phyloP scores from a whole-genome alignment of 2,888 invertebrate species.

The Euphydryas editha region DNA sequence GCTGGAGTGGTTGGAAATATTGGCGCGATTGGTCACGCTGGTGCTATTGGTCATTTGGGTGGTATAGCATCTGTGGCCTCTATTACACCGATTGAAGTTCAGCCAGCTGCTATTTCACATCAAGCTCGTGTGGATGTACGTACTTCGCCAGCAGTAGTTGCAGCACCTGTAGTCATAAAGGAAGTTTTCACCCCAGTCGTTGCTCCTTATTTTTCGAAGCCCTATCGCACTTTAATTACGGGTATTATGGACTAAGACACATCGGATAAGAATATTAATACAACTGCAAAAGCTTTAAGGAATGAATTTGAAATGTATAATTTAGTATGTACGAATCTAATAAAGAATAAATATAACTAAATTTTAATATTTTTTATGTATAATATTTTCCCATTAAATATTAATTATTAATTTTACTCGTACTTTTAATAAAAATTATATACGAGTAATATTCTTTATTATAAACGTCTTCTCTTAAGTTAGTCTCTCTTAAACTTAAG shows the following conservation, averaged over 20 bases:
- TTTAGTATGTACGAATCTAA: neutral
- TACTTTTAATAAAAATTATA: too few relatives aligned
- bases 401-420: too few relatives aligned
- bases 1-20: neutral
- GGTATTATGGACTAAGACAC: conserved; percentile 50
- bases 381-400: too few relatives aligned
- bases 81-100: conserved; percentile 50
- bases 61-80: conserved; percentile 20
- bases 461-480: too few relatives aligned
- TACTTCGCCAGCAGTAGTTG: conserved; percentile 56
- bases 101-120: conserved; percentile 76
- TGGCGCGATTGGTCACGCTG: conserved; percentile 19
- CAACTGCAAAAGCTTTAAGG: neutral
- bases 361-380: too few relatives aligned
- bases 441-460: too few relatives aligned
- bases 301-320: neutral
- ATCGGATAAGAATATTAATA: conserved; percentile 54
- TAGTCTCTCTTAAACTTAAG: too few relatives aligned
- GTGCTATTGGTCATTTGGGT: conserved; percentile 32
- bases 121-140: conserved; percentile 81
- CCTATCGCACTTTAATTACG: conserved; percentile 18
- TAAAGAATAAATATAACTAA: too few relatives aligned
- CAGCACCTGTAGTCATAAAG: conserved; percentile 52
- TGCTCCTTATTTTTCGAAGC: conserved; percentile 48
- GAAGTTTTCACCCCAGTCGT: conserved; percentile 57